Percentiles rank a stretch among this genome's conserved stretches.
Evolutionary conservation across 2,113 vertebrate genomes (phyloP).

Genomic region (Eulacestoma nigropectus): DNA sequence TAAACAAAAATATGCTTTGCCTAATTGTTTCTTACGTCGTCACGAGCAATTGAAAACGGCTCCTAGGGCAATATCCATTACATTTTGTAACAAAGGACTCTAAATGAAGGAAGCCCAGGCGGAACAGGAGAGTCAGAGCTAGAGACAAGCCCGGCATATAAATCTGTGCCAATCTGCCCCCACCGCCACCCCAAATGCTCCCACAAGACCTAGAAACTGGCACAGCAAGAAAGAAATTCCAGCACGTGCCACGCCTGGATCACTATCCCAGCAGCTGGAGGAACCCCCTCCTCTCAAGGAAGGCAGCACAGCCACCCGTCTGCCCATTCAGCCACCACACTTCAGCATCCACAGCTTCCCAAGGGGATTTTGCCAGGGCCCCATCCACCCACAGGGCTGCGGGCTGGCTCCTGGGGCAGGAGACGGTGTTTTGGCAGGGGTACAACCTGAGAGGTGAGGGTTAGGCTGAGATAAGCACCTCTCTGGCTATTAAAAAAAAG

Average conservation of each 20-base stretch:
- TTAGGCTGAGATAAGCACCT: neutral
- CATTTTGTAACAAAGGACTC: conserved; percentile 49
- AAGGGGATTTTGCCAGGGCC: neutral
- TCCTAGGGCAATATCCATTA: conserved; percentile 63
- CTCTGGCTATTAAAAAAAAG: neutral
- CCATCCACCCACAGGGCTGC: neutral
- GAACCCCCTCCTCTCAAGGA: neutral
- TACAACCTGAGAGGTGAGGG: neutral
- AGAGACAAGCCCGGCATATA: conserved; percentile 29
- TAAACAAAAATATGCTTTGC: conserved; percentile 69
- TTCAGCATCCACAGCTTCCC: neutral
- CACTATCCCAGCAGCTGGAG: neutral
- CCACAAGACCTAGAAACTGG: neutral
- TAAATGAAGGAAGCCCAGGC: conserved; percentile 41
- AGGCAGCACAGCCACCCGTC: neutral
- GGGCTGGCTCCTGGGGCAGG: neutral
- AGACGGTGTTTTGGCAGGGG: neutral
- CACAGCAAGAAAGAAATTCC: conserved; percentile 42
- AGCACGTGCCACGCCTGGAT: neutral
- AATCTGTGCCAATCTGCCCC: conserved; percentile 35
- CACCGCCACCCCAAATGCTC: neutral
- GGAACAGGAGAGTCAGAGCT: conserved; percentile 19
- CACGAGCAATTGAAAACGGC: conserved; percentile 50
- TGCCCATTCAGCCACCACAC: neutral
- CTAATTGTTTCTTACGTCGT: conserved; percentile 54